Evolutionary conservation across 2,888 invertebrate species (phyloP), one percentile per base, ranked within the genome.

Genomic region (Sepiola atlantica): DNA sequence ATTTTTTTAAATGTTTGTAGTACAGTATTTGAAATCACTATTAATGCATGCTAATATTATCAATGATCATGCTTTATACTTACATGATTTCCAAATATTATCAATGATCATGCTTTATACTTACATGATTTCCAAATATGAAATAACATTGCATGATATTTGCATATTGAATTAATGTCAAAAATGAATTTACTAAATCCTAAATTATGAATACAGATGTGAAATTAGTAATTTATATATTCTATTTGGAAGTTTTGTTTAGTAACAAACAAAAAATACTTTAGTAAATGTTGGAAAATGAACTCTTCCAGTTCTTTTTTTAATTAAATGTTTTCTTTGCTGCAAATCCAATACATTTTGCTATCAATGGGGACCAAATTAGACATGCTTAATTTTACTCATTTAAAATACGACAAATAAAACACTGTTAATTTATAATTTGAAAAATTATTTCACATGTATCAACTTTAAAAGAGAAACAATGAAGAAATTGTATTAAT

Each of bases 91-190:
- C 32, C 21, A 14, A 77, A 77, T 77, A 21, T n/a, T n/a, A n/a
- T 77, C 77, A 77, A 77, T 77, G 3, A 32, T 16, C 21, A 8
- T 77, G n/a, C n/a, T 32, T 77, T 77, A 16, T 32, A 77, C 77
- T n/a, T 12, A 77, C 77, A 77, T 77, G 77, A 77, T 18, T 14
- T 77, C 32, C 21, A 14, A 77, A 12, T 14, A 77, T 77, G 16
- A 77, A 77, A 77, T 77, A 77, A 77, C 77, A 77, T 77, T n/a
- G 77, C 77, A 77, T 77, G 77, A 77, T 77, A 61, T 61, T 28
- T 61, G 24, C 12, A 14, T 8, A 21, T 61, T 57, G 21, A 57
- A n/a, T n/a, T n/a, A n/a, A n/a, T n/a, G n/a, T n/a, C n/a, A 21
- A 32, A n/a, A 77, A 77, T 77, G 14, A 32, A 77, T 14, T 16